Base-by-base conservation (phyloP, 2,888 invertebrate genomes). In the Mylabris sibirica region DNA sequence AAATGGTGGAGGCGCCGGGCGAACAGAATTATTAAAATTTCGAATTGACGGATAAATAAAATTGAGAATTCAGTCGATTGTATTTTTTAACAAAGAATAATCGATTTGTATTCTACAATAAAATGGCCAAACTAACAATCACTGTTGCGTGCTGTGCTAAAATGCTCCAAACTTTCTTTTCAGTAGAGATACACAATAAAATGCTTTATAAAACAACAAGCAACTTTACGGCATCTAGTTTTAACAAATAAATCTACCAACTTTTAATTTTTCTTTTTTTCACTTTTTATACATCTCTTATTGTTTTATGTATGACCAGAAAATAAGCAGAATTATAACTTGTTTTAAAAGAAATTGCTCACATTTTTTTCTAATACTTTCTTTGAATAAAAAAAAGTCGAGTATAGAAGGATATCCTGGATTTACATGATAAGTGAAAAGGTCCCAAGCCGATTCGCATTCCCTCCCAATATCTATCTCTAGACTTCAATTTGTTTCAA, bases 1-100 rank as follows among this genome's bases (percentile, higher is more conserved):
- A 17, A 57, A 57, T 57, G 57, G 57, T 57, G 57, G 24, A 57
- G 11, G 57, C 57, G 57, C 57, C 57, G 57, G 57, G 57, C n/a
- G n/a, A n/a, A n/a, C n/a, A n/a, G n/a, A n/a, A n/a, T n/a, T n/a
- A n/a, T n/a, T n/a, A n/a, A n/a, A n/a, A n/a, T n/a, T n/a, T n/a
- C n/a, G n/a, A n/a, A n/a, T n/a, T n/a, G n/a, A n/a, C n/a, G n/a
- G 6, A n/a, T 17, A 44, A 44, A 6, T 17, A 44, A 30, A 30
- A n/a, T n/a, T 49, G 20, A 2, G n/a, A 17, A 20, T 49, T 11
- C 49, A 49, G 49, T 49, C 30, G 30, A 30, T 4, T 30, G 30
- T 6, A 30, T 30, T 30, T 6, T 30, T 30, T 2, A 5, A 20
- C 9, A 9, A 49, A 11, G 20, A 20, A 22, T 20, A 49, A 49